These are phyloP conservation scores for Sapayoa aenigma DNA, from an alignment of 2,113 vertebrate genomes.

Conservation along the genomic window DNA sequence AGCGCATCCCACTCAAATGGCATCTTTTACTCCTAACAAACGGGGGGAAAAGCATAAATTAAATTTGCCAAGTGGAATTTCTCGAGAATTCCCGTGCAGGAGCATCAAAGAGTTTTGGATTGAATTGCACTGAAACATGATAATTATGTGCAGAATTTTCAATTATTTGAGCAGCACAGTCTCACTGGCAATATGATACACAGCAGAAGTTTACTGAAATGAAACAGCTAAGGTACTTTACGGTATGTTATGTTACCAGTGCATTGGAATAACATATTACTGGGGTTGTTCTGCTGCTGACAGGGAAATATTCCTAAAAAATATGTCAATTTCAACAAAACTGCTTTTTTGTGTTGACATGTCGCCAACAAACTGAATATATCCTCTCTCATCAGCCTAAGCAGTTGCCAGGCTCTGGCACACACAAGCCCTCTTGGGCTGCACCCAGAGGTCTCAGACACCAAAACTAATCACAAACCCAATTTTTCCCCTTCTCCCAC, in stretches of 20 bases:
- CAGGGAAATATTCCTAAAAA: neutral
- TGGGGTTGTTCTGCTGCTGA: neutral
- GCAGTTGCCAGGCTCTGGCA: neutral
- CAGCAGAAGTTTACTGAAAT: neutral
- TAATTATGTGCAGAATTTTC: accelerated
- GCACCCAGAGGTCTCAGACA: neutral
- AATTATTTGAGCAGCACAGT: neutral
- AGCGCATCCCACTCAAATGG: accelerated
- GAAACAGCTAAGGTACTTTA: neutral
- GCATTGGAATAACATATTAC: accelerated
- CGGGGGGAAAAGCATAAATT: neutral
- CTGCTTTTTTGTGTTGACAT: accelerated
- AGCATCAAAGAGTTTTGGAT: neutral
- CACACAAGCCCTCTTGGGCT: accelerated
- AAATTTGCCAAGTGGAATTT: neutral
- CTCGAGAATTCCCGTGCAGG: neutral
- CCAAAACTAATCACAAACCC: neutral
- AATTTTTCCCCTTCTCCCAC: neutral
- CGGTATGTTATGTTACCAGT: neutral
- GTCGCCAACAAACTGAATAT: accelerated
- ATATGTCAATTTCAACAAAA: neutral
- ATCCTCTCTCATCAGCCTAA: accelerated
- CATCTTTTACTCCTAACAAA: neutral
- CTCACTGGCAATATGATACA: neutral
- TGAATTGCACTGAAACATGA: neutral